Base-by-base conservation (phyloP, 1,140 invertebrate species). In the Eulimnadia texana region DNA sequence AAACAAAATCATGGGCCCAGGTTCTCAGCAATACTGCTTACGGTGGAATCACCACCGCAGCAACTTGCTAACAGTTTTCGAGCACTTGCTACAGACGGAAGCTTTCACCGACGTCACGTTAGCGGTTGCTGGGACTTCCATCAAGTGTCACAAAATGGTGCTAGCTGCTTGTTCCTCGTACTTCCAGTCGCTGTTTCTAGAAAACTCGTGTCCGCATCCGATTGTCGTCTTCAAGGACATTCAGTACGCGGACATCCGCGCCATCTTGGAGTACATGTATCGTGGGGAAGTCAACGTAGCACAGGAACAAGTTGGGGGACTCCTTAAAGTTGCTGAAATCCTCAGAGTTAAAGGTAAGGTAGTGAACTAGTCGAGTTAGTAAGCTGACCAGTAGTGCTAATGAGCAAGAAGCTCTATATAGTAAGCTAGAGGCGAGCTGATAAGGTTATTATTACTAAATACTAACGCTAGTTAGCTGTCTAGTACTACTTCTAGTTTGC, bases 341-440 rank as follows among this genome's bases (percentile, higher is more conserved):
- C 72, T 93, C 11, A 85, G 87, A 71, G 82, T 85, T 2, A 84
- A 84, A 68, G 83, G 82, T 0, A 68, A 58, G n/a, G n/a, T n/a
- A n/a, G n/a, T n/a, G n/a, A n/a, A n/a, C n/a, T n/a, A n/a, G n/a
- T 84, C 3, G 76, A 80, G 2, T 20, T 50, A 47, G 9, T 47
- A 60, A 49, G 58, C 50, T 13, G 28, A 49, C 47, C 47, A 49
- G 27, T 28, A 49, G 23, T 49, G 47, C 2, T 33, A 47, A 24
- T 33, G 47, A 49, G 33, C 49, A n/a, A n/a, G n/a, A n/a, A n/a
- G n/a, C n/a, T n/a, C n/a, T n/a, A n/a, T n/a, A n/a, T n/a, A n/a
- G n/a, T n/a, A n/a, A n/a, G n/a, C n/a, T n/a, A n/a, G n/a, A n/a
- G n/a, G n/a, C n/a, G n/a, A n/a, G n/a, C n/a, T n/a, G n/a, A n/a